These are phyloP conservation scores for Mus caroli DNA, from an alignment of 2,797 vertebrate genomes.

Conservation along the genomic window DNA sequence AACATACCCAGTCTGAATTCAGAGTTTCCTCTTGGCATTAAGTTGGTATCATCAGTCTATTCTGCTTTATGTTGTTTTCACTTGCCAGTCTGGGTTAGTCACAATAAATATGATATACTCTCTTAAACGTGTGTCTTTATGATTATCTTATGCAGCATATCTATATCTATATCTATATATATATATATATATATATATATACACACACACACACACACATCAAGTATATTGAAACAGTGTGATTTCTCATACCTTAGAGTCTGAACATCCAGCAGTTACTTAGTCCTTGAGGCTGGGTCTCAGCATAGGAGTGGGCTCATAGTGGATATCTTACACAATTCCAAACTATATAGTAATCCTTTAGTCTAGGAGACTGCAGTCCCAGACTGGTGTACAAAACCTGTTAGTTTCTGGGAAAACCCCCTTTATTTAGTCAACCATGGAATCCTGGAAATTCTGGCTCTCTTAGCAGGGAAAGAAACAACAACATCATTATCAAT, in stretches of 20 bases:
- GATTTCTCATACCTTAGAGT: background rate
- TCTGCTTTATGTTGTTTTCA: background rate
- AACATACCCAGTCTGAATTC: background rate
- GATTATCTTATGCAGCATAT: background rate
- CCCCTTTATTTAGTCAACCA: background rate
- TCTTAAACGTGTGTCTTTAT: background rate
- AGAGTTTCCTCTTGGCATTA: background rate
- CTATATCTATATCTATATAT: too few relatives aligned
- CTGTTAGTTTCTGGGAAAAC: background rate
- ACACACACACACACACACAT: too few relatives aligned
- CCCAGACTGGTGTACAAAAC: background rate
- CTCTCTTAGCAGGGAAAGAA: background rate
- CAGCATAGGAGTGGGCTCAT: background rate
- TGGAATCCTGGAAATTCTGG: background rate
- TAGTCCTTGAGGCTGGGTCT: background rate
- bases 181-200: too few relatives aligned
- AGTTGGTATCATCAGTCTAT: background rate
- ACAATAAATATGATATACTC: background rate
- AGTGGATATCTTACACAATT: rapidly evolving
- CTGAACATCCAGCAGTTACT: background rate
- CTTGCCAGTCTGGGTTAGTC: constrained; percentile 36
- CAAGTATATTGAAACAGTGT: background rate
- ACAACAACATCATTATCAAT: background rate
- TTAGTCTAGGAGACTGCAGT: background rate
- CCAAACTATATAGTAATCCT: background rate